Conservation (phyloP, 2,113 vertebrate genomes). For the Sminthopsis crassicaudata region DNA sequence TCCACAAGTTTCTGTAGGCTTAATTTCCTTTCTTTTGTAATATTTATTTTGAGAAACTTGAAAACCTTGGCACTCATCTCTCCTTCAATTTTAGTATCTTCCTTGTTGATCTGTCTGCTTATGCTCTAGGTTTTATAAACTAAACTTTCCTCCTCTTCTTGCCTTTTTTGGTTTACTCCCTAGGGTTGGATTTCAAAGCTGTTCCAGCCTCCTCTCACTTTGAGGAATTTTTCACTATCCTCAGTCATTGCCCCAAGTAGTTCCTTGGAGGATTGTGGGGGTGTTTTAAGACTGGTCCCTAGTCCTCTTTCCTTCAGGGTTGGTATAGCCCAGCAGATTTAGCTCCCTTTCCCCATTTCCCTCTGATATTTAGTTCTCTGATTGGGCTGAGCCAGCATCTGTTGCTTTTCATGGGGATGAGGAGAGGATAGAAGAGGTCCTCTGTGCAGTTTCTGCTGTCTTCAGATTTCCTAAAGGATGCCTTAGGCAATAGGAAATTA, state of each 20-base stretch:
- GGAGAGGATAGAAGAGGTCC: neutral
- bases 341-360: neutral
- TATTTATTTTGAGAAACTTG: conserved; percentile 1
- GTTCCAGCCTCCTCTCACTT: neutral
- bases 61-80: neutral
- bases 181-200: neutral
- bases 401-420: neutral
- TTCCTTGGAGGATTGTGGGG: neutral
- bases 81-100: neutral
- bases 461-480: neutral
- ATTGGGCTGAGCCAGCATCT: neutral
- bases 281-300: neutral
- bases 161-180: neutral
- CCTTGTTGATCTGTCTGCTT: neutral
- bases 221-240: neutral
- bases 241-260: neutral
- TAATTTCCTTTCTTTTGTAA: neutral
- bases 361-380: neutral
- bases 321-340: neutral
- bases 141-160: neutral
- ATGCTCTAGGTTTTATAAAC: neutral
- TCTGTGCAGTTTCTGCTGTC: neutral
- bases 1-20: neutral
- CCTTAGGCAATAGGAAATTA: neutral
- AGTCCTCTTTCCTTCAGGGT: neutral